phyloP scores from a whole-genome alignment of 92 coral and sea anemone genomes.

The Parazoanthus darwini region DNA sequence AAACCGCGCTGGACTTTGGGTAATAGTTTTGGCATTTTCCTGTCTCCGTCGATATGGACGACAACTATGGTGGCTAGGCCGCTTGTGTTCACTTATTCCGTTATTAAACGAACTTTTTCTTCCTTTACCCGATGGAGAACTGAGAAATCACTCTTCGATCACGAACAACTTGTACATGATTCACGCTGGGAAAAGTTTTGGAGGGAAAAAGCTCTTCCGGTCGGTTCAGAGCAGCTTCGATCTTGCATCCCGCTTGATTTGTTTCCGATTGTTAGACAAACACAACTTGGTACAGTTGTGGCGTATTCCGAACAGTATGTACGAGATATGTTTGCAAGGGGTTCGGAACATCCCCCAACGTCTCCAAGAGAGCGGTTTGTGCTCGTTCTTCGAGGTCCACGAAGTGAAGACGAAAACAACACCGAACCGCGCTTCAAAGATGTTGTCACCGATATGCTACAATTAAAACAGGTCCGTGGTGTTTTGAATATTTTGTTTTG shows the following conservation, averaged over 20 bases:
- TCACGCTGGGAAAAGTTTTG: slow-evolving; percentile 89
- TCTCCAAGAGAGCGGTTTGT: slow-evolving; percentile 82
- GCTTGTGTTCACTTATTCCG: slow-evolving; percentile 56
- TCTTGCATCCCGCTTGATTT: slow-evolving; percentile 75
- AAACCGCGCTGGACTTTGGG: slow-evolving; percentile 45
- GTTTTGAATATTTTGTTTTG: slow-evolving; percentile 17
- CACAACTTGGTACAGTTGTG: slow-evolving; percentile 78
- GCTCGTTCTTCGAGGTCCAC: slow-evolving; percentile 82
- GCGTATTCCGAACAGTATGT: slow-evolving; percentile 91
- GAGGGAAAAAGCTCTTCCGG: slow-evolving; percentile 87
- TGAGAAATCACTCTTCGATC: slow-evolving; percentile 63
- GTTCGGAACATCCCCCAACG: slow-evolving; percentile 28
- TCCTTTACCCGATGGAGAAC: slow-evolving; percentile 78
- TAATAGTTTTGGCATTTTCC: slow-evolving; percentile 26
- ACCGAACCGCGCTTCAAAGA: slow-evolving; percentile 85
- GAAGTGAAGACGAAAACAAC: slow-evolving; percentile 57
- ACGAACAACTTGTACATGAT: slow-evolving; percentile 65
- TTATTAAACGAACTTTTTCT: slow-evolving; percentile 58
- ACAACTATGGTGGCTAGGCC: slow-evolving; percentile 65
- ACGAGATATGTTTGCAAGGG: slow-evolving; percentile 64
- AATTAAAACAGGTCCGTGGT: slow-evolving; percentile 86
- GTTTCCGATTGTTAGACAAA: slow-evolving; percentile 85
- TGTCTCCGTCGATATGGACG: slow-evolving; percentile 58
- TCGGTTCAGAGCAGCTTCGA: slow-evolving; percentile 62
- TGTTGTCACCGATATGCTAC: slow-evolving; percentile 94